Conservation (phyloP, 2,113 vertebrate genomes). For the Rhinopomastus cyanomelas region DNA sequence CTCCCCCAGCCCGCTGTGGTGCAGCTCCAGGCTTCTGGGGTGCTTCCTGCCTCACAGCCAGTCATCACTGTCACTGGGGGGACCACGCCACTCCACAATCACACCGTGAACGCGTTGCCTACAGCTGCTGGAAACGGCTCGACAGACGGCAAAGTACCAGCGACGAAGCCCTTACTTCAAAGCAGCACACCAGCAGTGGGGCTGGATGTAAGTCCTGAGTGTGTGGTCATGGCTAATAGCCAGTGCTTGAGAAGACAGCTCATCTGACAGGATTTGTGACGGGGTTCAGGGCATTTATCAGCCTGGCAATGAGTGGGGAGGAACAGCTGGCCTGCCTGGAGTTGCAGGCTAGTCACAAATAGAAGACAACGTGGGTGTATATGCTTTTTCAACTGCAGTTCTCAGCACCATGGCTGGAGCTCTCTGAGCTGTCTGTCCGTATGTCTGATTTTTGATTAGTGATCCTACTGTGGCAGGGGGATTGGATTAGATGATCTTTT, state of each 20-base stretch:
- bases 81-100: conserved; percentile 73
- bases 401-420: not conserved
- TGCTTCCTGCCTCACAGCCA: conserved; percentile 71
- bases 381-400: not conserved
- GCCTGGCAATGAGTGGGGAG: not conserved
- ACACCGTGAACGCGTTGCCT: conserved; percentile 68
- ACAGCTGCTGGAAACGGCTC: conserved; percentile 52
- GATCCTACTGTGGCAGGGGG: too few species aligned
- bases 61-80: conserved; percentile 72
- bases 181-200: not conserved
- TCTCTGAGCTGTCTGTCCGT: not conserved
- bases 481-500: too few species aligned
- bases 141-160: conserved; percentile 5
- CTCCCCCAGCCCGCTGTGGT: conserved; percentile 83
- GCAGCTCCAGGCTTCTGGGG: conserved; percentile 81
- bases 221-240: not conserved
- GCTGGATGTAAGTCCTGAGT: conserved; percentile 76
- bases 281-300: not conserved
- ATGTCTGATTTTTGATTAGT: not conserved
- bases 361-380: not conserved
- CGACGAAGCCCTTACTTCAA: conserved; percentile 68
- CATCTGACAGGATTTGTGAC: not conserved
- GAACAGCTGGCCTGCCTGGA: not conserved
- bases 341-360: not conserved
- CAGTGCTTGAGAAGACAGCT: not conserved